phyloP scores from a whole-genome alignment of 1,140 invertebrate species.

The Brachionus koreanus region DNA sequence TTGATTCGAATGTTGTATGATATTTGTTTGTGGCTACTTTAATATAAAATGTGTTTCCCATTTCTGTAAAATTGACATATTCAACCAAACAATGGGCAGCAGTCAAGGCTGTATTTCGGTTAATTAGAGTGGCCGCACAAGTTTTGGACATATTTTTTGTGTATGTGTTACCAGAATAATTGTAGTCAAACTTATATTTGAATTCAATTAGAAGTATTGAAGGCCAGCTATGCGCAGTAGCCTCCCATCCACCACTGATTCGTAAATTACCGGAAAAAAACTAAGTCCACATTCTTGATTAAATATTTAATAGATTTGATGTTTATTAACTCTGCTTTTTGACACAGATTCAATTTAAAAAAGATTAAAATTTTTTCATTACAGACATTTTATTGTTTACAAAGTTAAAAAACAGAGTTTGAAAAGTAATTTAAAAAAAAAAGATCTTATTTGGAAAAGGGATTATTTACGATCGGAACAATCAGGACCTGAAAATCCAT shows the following conservation, averaged over 20 bases:
- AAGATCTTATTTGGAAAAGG: too few relatives aligned
- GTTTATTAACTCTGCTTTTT: not conserved
- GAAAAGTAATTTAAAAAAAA: not conserved
- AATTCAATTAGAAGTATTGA: not conserved
- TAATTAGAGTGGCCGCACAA: not conserved
- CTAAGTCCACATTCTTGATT: not conserved
- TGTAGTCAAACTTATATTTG: not conserved
- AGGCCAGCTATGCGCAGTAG: not conserved
- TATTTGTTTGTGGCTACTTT: not conserved
- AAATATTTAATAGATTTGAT: not conserved
- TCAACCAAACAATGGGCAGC: slow-evolving; percentile 27
- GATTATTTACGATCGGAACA: slow-evolving; percentile 14
- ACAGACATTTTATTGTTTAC: not conserved
- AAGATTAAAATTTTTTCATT: not conserved
- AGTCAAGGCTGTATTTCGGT: slow-evolving; percentile 10
- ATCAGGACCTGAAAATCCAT: slow-evolving; percentile 3
- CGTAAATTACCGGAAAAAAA: not conserved
- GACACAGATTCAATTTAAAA: not conserved
- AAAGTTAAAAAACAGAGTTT: slow-evolving; percentile 13
- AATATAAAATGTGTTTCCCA: not conserved
- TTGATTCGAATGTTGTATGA: not conserved
- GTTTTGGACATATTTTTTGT: not conserved
- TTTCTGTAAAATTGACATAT: not conserved
- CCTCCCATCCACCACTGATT: not conserved
- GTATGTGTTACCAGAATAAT: not conserved